A percentile compares a stretch with the other conserved stretches of the same genome.
phyloP scores from a whole-genome alignment of 2,113 vertebrate species.

The Pollimyrus isidori region DNA sequence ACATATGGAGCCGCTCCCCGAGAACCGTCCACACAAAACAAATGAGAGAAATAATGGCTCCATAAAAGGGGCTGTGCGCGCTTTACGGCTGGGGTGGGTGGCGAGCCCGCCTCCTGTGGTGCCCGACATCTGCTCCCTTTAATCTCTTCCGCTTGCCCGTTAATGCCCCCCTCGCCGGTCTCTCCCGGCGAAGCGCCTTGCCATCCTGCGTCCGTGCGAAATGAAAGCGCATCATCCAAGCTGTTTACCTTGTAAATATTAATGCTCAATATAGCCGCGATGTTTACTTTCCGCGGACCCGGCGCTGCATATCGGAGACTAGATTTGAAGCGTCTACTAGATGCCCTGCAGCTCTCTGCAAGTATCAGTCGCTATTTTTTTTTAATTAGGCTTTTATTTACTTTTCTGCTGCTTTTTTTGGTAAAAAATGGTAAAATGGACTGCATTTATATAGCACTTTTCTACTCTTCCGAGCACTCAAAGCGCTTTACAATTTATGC shows the following conservation, averaged over 20 bases:
- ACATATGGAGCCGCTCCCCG: background rate
- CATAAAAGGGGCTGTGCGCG: slow-evolving; percentile 68
- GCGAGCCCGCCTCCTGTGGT: slow-evolving; percentile 64
- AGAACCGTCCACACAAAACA: slow-evolving; percentile 36
- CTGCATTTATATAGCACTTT: no score
- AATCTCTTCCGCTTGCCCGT: slow-evolving; percentile 41
- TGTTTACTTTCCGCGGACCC: background rate
- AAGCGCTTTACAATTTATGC: no score
- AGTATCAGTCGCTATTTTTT: background rate
- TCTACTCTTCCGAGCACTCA: no score
- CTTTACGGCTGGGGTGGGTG: slow-evolving; percentile 65
- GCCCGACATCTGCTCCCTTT: slow-evolving; percentile 65
- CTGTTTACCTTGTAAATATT: slow-evolving; percentile 39
- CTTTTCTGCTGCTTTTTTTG: no score
- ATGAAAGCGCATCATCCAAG: slow-evolving; percentile 35
- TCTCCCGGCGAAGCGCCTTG: slow-evolving; percentile 30
- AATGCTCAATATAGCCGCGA: slow-evolving; percentile 2
- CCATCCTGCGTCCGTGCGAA: slow-evolving; percentile 23
- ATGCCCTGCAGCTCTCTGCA: background rate
- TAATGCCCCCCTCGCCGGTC: slow-evolving; percentile 45
- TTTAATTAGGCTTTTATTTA: background rate
- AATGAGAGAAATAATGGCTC: slow-evolving; percentile 71
- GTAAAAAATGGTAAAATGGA: no score
- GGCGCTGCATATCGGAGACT: background rate
- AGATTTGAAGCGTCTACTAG: background rate